Evolutionary conservation across 2,113 vertebrate genomes (phyloP), one percentile per base, ranked within the genome.

Genomic region (Pseudorhombus dupliciocellatus): DNA sequence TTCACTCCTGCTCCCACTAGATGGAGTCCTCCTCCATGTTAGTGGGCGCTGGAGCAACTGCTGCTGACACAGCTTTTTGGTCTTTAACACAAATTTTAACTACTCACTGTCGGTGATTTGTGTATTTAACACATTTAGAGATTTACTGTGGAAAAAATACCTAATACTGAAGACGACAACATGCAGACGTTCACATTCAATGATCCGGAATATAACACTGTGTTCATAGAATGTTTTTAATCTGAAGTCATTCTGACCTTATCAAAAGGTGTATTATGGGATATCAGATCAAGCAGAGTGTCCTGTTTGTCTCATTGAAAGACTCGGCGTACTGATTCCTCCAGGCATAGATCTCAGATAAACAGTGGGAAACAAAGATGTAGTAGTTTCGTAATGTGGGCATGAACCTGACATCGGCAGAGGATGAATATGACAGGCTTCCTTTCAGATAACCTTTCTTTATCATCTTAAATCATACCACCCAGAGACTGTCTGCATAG

Each of bases 1-100:
- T 88, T 80, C n/a, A 22, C 21, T 7, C 14, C 10, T 69, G 0
- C 25, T 0, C 66, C 90, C 93, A 89, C 87, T 85, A 91, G 91
- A 70, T 90, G 88, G 90, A 4, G 90, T 18, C 67, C 77, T 88
- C 64, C 42, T 77, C 87, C 75, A 80, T 9, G 52, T 22, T 77
- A 78, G 28, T 40, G 12, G 5, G 4, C 0, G 16, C 0, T 15
- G 11, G 9, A 69, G 51, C 18, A 4, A 6, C 26, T 0, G 1
- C 8, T 18, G 0, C 4, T 9, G 34, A 31, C 22, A 14, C 2
- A 12, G 15, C 2, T 24, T 16, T 18, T 31, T 2, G 16, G 14
- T 4, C 28, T 20, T 1, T 18, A 48, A 50, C 21, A 57, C 24
- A 20, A 0, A 4, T 31, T 48, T 48, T 48, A 7, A 12, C 34